Evolutionary conservation across 1,140 invertebrate species (phyloP), one percentile per base, ranked within the genome.

Genomic region (Dryas iulia): DNA sequence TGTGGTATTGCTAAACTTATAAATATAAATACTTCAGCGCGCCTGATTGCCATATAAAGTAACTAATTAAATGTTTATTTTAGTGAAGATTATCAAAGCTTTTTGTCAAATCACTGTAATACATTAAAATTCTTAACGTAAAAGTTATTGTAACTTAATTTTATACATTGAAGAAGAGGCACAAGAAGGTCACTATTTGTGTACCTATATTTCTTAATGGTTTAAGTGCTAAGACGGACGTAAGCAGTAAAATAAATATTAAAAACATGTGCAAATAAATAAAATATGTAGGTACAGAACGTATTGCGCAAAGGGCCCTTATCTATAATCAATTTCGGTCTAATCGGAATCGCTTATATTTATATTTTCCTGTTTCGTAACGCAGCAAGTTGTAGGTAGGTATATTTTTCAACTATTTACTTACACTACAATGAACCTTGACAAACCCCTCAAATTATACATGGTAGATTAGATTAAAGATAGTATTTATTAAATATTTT

Each of bases 381-480:
- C 39, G 39, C 39, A 47, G 21, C 21, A 18, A 47, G 6, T 11
- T 21, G 8, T 39, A 39, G n/a, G 26, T 28, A 28, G 2, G 26
- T 28, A 18, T 26, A 10, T 33, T n/a, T 56, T 54, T 47, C 24
- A 24, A 23, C 0, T 59, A 35, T 31, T 59, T 39, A 24, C 11
- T 35, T 59, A 14, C 10, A 7, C 1, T 21, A 21, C 14, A 47
- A 59, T 35, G 6, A 31, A 21, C 60, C 14, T 63, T 63, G 47
- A 28, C 25, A 54, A 63, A 53, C 28, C 47, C 60, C 39, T 63
- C 31, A 54, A 14, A 14, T 24, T 14, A 26, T 47, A 11, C 11
- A 53, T 12, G 14, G 2, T 53, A 63, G 47, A 63, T 63, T 30
- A 28, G 58, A 63, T 53, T 47, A 47, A 63, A 11, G n/a, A 21